Base-by-base conservation (phyloP, 2,888 invertebrate species). In the Phyto melanocephala region DNA sequence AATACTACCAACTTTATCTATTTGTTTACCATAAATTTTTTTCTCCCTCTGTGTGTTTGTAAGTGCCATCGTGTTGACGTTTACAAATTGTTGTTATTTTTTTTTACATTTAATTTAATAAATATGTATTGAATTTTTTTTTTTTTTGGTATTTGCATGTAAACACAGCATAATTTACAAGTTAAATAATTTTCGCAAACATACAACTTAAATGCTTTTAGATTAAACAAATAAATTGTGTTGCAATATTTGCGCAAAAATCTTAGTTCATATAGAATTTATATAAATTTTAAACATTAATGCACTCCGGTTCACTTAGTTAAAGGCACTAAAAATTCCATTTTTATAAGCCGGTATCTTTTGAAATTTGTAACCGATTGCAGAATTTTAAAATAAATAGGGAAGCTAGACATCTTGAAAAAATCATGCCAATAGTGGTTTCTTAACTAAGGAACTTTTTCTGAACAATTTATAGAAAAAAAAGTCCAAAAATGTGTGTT, bases 31-130 rank as follows among this genome's bases (percentile, higher is more conserved):
- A 35, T 33, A 68, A 33, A 52, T 68, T 65, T 56, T 78, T 68
- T 74, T 40, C 20, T 40, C 45, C 13, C 8, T 40, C 11, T 56
- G 65, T 58, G 24, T 63, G 54, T 65, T 50, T 65, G 54, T 72
- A 72, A 82, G 76, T 84, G 83, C 84, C 81, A 84, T 77, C 63
- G 80, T 74, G 81, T 83, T 85, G 84, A 84, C 82, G 78, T 78
- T 78, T 84, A 85, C 85, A 85, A 84, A 85, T 85, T 85, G 84
- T 56, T 56, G 60, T 68, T 77, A 62, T 71, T 76, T 50, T 42
- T 56, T 62, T 40, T 60, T 62, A 7, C 60, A 65, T 58, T 75
- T 50, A 63, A 47, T 70, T 65, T 70, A 50, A 72, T 54, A 72
- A 75, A 65, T 28, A 5, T 65, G 72, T 68, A 40, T 40, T 60